Evolutionary conservation across 2,797 vertebrate genomes (phyloP), one percentile per base, ranked within the genome.

Genomic region (Peromyscus attwateri): DNA sequence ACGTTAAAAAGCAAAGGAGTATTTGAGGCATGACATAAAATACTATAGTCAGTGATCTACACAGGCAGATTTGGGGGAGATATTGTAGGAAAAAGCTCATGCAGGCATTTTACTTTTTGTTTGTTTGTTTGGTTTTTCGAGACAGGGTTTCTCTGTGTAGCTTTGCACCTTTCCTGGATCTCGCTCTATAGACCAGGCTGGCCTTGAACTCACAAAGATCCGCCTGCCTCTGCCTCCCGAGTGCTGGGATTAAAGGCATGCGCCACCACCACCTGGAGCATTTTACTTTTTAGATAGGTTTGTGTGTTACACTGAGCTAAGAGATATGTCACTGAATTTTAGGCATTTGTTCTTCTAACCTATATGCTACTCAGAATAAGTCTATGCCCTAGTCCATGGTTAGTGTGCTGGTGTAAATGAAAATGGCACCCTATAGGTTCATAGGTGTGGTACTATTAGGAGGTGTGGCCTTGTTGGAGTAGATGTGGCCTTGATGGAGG

Each of bases 21-120:
- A 77, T 73, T 93, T 94, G 27, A 76, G 37, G 21, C 13, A 85
- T 37, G 49, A n/a, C 75, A 82, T 46, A 94, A 96, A 82, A 85
- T 43, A 31, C 73, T 85, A 8, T 84, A 87, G 40, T n/a, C 0
- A 84, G 6, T 40, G 3, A 64, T 43, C 76, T 64, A 83, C 84
- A 70, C 29, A 52, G 89, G 66, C 76, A 77, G 27, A 85, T 57
- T 90, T 95, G 49, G 27, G 64, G 10, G 23, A 13, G 75, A 71
- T 34, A 64, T 55, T 34, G 10, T 84, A 12, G 75, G 60, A 75
- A 49, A 49, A 52, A 73, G 19, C 11, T 71, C 70, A 60, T 2
- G 31, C 0, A 25, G 68, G 13, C 12, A 40, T 66, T 94, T 81
- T 71, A 76, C 43, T 90, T 87, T 46, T 88, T 77, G 49, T 49